Conservation (phyloP, 2,113 vertebrate species). For the Bubo scandiacus region DNA sequence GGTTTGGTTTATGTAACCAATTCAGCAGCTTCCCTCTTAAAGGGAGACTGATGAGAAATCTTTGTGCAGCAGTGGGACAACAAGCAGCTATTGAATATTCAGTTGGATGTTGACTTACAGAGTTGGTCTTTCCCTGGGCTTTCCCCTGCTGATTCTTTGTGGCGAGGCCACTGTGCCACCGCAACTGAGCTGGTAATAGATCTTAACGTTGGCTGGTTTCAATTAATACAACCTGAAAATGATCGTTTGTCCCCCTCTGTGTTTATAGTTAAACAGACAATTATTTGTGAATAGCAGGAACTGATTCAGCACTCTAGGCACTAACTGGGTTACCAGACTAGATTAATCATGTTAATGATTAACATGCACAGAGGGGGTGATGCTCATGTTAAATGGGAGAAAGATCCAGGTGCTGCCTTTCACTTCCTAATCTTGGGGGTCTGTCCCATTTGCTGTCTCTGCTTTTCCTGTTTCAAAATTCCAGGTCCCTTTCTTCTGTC, state of each 20-base stretch:
- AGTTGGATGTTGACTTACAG: not conserved
- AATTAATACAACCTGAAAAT: not conserved
- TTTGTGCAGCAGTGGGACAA: too few relatives aligned
- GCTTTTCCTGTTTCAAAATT: not conserved
- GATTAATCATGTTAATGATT: fast-evolving
- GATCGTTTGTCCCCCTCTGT: not conserved
- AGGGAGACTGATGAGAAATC: not conserved
- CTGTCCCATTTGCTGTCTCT: not conserved
- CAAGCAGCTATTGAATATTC: fast-evolving
- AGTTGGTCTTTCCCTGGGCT: not conserved
- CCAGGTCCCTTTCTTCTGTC: not conserved
- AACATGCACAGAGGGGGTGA: fast-evolving
- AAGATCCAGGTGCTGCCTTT: not conserved
- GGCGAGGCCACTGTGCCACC: not conserved
- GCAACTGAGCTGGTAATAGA: not conserved
- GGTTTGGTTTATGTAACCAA: fast-evolving
- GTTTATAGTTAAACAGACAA: not conserved
- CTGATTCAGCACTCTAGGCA: fast-evolving
- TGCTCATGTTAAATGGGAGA: fast-evolving
- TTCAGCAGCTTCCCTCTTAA: not conserved
- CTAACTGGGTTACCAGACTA: not conserved
- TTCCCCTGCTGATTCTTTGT: not conserved
- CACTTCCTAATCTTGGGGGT: fast-evolving
- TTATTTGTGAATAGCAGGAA: not conserved
- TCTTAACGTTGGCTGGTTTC: not conserved